Base-by-base conservation (phyloP, 2,888 invertebrate genomes). In the Sesia apiformis region DNA sequence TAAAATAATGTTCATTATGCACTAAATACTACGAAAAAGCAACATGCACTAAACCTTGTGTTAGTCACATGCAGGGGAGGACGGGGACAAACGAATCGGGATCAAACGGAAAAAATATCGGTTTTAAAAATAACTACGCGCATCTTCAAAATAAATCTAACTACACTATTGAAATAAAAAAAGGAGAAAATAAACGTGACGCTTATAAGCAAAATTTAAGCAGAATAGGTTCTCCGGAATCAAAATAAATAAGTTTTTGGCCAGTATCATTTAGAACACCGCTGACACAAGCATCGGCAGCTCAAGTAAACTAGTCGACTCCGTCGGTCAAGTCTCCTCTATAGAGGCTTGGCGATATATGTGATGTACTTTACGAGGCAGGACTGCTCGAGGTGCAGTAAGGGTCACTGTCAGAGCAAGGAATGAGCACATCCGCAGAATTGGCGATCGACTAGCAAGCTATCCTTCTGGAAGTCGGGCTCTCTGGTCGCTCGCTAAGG, bases 191-290 rank as follows among this genome's bases (percentile, higher is more conserved):
- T 80, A 83, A 88, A 82, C 74, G 84, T 86, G 86, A 81, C 84
- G 87, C 79, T 83, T 78, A 81, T 81, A 89, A 90, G 88, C 87
- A 88, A 86, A 23, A 86, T 84, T 84, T 70, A 89, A 90, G 89
- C 89, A 89, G 88, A 89, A 89, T 89, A 89, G 88, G 89, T 89
- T 88, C 89, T 88, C 86, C 84, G 83, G 87, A 84, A 85, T 84
- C 82, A 86, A 84, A 87, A 84, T 81, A 87, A 90, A 84, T 79
- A 81, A 70, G 63, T 71, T 84, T 86, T 87, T 90, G 91, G 91
- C 90, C 91, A 91, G 84, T 81, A 83, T 86, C 83, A 84, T 87
- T 84, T 70, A 67, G 63, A 70, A 77, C 76, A 81, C 81, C 76
- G 81, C 76, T 72, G 66, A 80, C 74, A 76, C 69, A 81, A 82